Conservation (phyloP, 2,113 vertebrate genomes). For the Hippocampus guttulatus region DNA sequence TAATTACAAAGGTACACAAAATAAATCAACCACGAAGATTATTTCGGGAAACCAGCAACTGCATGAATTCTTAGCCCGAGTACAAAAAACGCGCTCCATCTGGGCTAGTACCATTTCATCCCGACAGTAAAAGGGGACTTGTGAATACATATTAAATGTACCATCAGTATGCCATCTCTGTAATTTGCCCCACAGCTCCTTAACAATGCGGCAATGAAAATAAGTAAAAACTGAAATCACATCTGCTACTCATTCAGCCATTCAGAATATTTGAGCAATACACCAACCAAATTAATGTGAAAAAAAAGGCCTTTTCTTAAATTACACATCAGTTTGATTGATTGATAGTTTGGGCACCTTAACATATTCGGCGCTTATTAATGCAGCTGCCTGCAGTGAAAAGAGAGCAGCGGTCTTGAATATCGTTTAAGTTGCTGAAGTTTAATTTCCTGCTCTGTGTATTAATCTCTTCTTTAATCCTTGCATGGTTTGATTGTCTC, state of each 20-base stretch:
- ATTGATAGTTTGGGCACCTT: conserved; percentile 65
- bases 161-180: not conserved
- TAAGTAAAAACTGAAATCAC: conserved; percentile 9
- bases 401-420: conserved; percentile 67
- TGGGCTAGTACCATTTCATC: too few relatives aligned
- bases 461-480: conserved; percentile 72
- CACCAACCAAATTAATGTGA: conserved; percentile 52
- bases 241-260: conserved; percentile 20
- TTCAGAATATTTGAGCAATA: conserved; percentile 38
- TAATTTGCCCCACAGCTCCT: not conserved
- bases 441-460: conserved; percentile 77
- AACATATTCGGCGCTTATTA: conserved; percentile 69
- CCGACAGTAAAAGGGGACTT: too few relatives aligned
- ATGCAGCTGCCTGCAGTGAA: conserved; percentile 62
- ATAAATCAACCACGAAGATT: too few relatives aligned
- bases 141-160: too few relatives aligned
- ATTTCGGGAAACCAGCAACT: too few relatives aligned
- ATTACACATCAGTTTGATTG: conserved; percentile 63
- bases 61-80: too few relatives aligned
- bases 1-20: too few relatives aligned
- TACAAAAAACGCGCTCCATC: too few relatives aligned
- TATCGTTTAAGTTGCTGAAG: conserved; percentile 69
- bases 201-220: not conserved
- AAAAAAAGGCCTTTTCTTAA: conserved; percentile 46
- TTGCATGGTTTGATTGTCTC: conserved; percentile 69